These are phyloP conservation scores for Steinernema scapterisci DNA, from an alignment of 2,888 invertebrate species.

Conservation along the genomic window DNA sequence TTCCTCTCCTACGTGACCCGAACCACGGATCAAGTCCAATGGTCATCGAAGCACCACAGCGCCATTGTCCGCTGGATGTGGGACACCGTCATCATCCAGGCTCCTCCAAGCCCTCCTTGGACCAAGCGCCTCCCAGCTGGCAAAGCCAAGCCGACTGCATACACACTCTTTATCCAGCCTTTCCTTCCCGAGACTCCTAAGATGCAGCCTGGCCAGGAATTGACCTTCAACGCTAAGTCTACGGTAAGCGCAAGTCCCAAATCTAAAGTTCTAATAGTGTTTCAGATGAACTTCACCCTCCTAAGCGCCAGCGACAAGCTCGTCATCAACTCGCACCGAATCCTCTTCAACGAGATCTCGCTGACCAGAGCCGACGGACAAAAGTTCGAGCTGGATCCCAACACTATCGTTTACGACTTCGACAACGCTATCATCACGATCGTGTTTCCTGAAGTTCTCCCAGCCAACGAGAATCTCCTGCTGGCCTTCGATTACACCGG, in stretches of 20 bases:
- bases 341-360: conserved; percentile 33
- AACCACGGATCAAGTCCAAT: not conserved
- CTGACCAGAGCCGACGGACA: not conserved
- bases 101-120: conserved; percentile 40
- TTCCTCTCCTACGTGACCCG: conserved; percentile 34
- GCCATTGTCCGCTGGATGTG: conserved; percentile 41
- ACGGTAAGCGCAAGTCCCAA: conserved; percentile 35
- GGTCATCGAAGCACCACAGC: not conserved
- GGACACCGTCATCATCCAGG: conserved; percentile 42
- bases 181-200: conserved; percentile 39
- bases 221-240: conserved; percentile 42
- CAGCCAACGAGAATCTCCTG: not conserved
- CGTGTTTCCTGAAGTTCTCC: not conserved
- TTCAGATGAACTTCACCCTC: conserved; percentile 34
- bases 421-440: conserved; percentile 36
- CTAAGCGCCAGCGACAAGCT: not conserved
- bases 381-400: not conserved
- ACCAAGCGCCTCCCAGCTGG: conserved; percentile 35
- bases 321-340: conserved; percentile 37
- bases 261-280: no score
- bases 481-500: conserved; percentile 36
- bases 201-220: conserved; percentile 27
- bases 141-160: conserved; percentile 24
- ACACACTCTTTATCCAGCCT: conserved; percentile 37
- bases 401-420: conserved; percentile 33